These are phyloP conservation scores for Acronicta leporina DNA, from an alignment of 2,888 invertebrate species.

Conservation along the genomic window DNA sequence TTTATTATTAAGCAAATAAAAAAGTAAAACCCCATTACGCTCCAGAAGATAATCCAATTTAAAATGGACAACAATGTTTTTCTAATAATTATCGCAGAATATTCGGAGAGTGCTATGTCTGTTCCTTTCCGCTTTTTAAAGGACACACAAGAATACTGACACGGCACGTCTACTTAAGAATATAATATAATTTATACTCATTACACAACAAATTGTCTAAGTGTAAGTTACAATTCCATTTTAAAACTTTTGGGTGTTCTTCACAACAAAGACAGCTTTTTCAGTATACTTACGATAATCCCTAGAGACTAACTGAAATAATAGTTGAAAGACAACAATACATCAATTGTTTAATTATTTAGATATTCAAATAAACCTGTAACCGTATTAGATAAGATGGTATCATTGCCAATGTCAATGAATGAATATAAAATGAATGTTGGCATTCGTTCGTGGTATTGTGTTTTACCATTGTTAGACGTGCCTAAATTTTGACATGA, in stretches of 20 bases:
- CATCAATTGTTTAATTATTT: background rate
- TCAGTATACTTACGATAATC: background rate
- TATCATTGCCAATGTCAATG: constrained; percentile 52
- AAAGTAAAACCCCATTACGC: background rate
- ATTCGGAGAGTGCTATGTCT: background rate
- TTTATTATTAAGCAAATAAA: background rate
- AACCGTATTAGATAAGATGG: constrained; percentile 46
- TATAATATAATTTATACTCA: background rate
- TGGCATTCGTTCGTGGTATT: constrained; percentile 35
- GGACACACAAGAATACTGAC: background rate
- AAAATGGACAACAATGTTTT: background rate
- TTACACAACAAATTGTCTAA: background rate
- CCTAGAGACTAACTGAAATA: background rate
- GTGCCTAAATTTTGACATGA: constrained; percentile 28
- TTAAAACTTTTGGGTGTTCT: background rate
- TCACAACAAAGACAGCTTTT: background rate
- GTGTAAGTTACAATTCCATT: too few relatives aligned
- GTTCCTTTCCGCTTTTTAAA: background rate
- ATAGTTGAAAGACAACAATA: background rate
- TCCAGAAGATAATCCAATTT: background rate
- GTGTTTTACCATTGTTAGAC: constrained; percentile 43
- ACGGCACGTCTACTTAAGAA: background rate
- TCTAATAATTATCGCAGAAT: background rate
- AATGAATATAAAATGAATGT: constrained; percentile 40
- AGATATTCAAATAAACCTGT: constrained; percentile 6